phyloP scores from a whole-genome alignment of 2,113 vertebrate genomes.

The Phalacrocorax aristotelis region DNA sequence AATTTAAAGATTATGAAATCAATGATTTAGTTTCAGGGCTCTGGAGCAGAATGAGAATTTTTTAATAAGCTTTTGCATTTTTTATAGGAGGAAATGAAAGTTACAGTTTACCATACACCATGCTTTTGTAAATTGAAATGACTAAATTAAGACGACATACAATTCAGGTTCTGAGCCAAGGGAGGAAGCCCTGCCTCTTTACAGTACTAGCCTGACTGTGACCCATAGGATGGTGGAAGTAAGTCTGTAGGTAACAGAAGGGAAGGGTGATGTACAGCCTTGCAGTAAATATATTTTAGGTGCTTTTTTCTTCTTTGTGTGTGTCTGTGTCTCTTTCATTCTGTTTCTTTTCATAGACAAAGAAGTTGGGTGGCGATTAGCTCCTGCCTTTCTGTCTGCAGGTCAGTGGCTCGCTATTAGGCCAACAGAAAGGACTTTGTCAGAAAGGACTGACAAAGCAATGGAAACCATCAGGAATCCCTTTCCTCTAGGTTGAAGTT shows the following conservation, averaged over 20 bases:
- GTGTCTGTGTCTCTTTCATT: neutral
- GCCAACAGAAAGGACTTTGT: neutral
- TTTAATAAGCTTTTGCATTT: conserved; percentile 56
- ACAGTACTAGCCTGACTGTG: neutral
- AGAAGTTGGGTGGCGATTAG: neutral
- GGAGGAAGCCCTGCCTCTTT: neutral
- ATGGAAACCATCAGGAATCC: neutral
- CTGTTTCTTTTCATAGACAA: neutral
- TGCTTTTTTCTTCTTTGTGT: neutral
- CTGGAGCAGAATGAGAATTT: conserved; percentile 40
- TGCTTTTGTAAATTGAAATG: neutral
- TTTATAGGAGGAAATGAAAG: conserved; percentile 50
- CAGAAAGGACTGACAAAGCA: neutral
- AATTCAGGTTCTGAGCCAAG: neutral
- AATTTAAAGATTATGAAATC: conserved; percentile 65
- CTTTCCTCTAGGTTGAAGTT: neutral
- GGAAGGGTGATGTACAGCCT: neutral
- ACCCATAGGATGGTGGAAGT: neutral
- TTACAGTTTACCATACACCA: neutral
- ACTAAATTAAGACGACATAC: neutral
- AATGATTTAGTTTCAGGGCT: conserved; percentile 54
- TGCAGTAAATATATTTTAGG: neutral
- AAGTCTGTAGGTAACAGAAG: neutral
- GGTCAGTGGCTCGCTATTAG: neutral
- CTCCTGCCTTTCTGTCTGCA: neutral